phyloP scores from a whole-genome alignment of 2,888 invertebrate species.

The Rhodophaea formosa region DNA sequence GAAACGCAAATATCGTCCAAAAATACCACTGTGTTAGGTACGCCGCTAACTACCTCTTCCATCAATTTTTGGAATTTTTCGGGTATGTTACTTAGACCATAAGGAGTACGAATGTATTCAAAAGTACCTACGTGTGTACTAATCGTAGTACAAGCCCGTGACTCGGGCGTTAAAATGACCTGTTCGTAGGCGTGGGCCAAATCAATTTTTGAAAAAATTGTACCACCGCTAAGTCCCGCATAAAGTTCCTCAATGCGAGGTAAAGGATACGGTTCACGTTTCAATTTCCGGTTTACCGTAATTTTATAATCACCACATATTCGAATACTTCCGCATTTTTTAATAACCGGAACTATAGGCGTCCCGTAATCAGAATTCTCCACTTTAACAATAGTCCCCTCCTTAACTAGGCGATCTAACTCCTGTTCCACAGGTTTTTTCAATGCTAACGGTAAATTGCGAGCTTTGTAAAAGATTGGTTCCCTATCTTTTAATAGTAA shows the following conservation, averaged over 20 bases:
- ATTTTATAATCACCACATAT: constrained; percentile 34
- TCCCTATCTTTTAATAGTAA: constrained; percentile 6
- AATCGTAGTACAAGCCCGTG: constrained; percentile 24
- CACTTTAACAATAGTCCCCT: constrained; percentile 30
- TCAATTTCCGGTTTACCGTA: constrained; percentile 33
- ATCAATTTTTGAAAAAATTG: constrained; percentile 29
- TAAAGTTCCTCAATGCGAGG: no score
- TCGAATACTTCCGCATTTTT: constrained; percentile 16
- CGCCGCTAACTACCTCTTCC: constrained; percentile 18
- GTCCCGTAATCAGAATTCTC: constrained; percentile 32
- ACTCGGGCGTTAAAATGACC: constrained; percentile 17
- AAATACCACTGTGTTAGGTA: constrained; percentile 4
- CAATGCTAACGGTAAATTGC: constrained; percentile 6
- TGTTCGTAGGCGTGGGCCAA: constrained; percentile 27
- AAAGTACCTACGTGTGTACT: constrained; percentile 25
- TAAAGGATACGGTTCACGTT: constrained; percentile 29
- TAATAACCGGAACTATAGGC: constrained; percentile 33
- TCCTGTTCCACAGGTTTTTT: constrained; percentile 25
- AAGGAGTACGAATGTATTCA: constrained; percentile 19
- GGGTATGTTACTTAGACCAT: constrained; percentile 21
- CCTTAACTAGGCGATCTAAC: constrained; percentile 26
- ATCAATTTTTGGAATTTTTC: constrained; percentile 20
- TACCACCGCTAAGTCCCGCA: constrained; percentile 18
- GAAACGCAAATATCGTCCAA: constrained; percentile 24
- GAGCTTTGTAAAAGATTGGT: constrained; percentile 14